phyloP scores from a whole-genome alignment of 2,113 vertebrate genomes.

The Brevimyrus niger region DNA sequence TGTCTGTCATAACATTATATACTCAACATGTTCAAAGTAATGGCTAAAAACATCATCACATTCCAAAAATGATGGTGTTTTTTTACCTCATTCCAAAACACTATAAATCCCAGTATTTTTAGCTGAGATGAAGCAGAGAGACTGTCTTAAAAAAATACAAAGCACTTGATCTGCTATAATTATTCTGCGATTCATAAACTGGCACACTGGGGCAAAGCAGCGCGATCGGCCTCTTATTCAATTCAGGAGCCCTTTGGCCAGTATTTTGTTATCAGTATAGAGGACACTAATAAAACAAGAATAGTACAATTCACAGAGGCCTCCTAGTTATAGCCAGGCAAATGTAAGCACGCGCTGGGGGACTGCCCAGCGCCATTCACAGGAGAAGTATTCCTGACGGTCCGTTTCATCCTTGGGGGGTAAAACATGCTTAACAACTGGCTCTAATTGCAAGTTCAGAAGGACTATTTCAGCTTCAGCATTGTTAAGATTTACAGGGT shows the following conservation, averaged over 20 bases:
- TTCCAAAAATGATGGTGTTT: neutral
- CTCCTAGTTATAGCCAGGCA: neutral
- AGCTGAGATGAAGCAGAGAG: neutral
- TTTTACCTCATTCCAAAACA: neutral
- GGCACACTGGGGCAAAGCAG: neutral
- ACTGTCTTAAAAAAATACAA: neutral
- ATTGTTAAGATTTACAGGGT: neutral
- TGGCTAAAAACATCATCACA: neutral
- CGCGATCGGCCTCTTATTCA: neutral
- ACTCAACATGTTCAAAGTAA: neutral
- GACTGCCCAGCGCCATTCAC: neutral
- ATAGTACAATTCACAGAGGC: neutral
- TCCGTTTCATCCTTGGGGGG: neutral
- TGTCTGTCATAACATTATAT: neutral
- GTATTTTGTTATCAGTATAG: neutral
- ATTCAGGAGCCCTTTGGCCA: neutral
- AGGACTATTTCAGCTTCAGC: neutral
- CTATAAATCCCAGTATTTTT: neutral
- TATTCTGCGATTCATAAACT: neutral
- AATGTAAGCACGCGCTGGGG: neutral
- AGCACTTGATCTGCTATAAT: neutral
- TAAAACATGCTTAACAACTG: neutral
- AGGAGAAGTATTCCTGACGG: neutral
- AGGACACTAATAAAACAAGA: slow-evolving; percentile 6
- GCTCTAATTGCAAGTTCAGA: neutral